These are phyloP conservation scores for Zaprionus tsacasi DNA, from an alignment of 1,140 invertebrate species.

Conservation along the genomic window DNA sequence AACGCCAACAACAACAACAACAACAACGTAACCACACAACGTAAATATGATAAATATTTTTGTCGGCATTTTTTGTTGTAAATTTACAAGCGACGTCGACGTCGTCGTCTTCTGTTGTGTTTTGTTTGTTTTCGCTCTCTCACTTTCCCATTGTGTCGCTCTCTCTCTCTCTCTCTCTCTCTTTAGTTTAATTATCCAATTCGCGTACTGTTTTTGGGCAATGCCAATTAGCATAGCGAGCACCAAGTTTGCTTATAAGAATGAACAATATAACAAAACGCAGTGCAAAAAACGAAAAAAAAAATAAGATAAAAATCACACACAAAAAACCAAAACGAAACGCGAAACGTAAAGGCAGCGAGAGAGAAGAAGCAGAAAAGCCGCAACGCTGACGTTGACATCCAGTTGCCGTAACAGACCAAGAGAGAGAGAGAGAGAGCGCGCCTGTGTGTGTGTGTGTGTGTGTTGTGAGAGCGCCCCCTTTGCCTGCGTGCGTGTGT, in stretches of 20 bases:
- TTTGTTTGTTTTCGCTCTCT: constrained; percentile 9
- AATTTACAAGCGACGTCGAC: neutral
- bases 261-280: neutral
- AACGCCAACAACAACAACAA: constrained; percentile 16
- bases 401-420: constrained; percentile 17
- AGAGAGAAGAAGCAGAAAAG: constrained; percentile 68
- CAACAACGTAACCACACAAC: constrained; percentile 45
- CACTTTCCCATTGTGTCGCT: neutral
- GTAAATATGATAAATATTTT: constrained; percentile 46
- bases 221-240: constrained; percentile 61
- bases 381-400: constrained; percentile 71
- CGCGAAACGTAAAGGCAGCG: constrained; percentile 31
- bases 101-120: constrained; percentile 26
- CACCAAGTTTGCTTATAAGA: neutral
- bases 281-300: neutral
- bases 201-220: constrained; percentile 42
- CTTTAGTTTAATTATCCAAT: constrained; percentile 20
- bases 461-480: constrained; percentile 11
- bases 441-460: constrained; percentile 18
- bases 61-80: constrained; percentile 38
- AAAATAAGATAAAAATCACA: constrained; percentile 52
- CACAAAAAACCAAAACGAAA: constrained; percentile 41
- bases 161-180: neutral
- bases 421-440: constrained; percentile 13
- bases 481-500: constrained; percentile 12